Percentiles rank a stretch among this genome's conserved stretches.
These are phyloP conservation scores for Empidonax alnorum DNA, from an alignment of 2,113 vertebrate genomes.

Conservation along the genomic window DNA sequence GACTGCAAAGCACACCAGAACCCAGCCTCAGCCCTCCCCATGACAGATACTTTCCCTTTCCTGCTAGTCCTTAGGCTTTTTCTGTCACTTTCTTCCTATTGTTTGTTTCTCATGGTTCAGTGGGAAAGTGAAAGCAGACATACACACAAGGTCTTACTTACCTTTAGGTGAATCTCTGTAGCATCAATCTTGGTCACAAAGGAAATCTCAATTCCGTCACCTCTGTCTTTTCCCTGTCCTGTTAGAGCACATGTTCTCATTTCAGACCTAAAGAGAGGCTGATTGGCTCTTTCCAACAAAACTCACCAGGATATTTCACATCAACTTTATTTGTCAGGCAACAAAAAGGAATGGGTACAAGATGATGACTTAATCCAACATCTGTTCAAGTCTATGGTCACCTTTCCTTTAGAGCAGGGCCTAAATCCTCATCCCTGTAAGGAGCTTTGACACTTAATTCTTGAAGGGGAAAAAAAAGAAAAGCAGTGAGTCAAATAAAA, in stretches of 20 bases:
- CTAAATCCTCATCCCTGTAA: neutral
- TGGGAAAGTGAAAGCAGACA: neutral
- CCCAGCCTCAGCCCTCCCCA: neutral
- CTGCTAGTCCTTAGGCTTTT: neutral
- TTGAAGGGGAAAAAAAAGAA: neutral
- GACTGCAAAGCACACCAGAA: neutral
- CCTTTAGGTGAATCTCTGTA: neutral
- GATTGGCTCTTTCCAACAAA: neutral
- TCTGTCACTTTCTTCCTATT: neutral
- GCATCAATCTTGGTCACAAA: neutral
- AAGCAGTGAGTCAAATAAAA: neutral
- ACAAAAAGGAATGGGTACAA: neutral
- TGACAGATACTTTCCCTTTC: neutral
- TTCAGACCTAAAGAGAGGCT: neutral
- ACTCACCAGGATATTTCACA: neutral
- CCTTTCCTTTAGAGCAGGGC: neutral
- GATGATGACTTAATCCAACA: neutral
- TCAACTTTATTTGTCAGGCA: neutral
- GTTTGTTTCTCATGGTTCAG: neutral
- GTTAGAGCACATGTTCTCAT: neutral
- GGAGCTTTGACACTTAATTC: neutral
- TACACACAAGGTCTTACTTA: neutral
- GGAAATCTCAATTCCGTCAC: neutral
- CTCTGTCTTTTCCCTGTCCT: neutral
- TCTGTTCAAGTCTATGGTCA: neutral